Percentiles rank a stretch among this genome's conserved stretches.
phyloP scores from a whole-genome alignment of 2,797 vertebrate species.

The Zalophus californianus region DNA sequence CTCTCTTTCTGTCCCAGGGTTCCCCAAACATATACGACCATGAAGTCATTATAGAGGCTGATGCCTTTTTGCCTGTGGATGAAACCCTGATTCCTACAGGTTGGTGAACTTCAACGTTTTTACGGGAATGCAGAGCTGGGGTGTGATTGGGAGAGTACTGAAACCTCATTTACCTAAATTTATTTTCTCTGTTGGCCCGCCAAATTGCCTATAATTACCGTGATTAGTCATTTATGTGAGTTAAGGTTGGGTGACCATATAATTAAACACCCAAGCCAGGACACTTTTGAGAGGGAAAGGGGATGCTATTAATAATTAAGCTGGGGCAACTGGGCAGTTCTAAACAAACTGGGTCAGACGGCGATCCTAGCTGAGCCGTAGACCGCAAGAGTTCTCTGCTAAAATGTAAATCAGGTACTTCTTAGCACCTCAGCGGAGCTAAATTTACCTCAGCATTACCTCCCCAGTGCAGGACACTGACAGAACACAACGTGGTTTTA shows the following conservation, averaged over 20 bases:
- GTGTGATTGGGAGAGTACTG: neutral
- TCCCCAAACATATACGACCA: conserved; percentile 94
- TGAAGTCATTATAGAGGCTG: conserved; percentile 92
- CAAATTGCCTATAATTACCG: neutral
- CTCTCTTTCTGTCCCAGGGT: conserved; percentile 87
- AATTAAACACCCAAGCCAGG: neutral
- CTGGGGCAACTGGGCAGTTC: neutral
- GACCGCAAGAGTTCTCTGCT: neutral
- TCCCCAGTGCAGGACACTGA: neutral
- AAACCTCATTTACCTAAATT: neutral
- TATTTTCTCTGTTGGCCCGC: neutral
- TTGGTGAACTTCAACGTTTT: conserved; percentile 79
- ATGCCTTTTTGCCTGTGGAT: conserved; percentile 94
- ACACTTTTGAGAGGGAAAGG: neutral
- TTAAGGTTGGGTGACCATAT: neutral
- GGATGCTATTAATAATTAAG: neutral
- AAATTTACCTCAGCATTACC: neutral
- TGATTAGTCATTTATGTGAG: neutral
- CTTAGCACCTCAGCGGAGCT: neutral
- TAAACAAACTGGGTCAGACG: neutral
- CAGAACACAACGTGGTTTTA: neutral
- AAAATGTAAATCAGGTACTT: neutral
- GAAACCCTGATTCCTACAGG: conserved; percentile 95
- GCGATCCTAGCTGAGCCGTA: neutral
- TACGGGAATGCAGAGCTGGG: neutral